Conservation (phyloP, 92 coral and sea anemone genomes). For the Nematostella vectensis region DNA sequence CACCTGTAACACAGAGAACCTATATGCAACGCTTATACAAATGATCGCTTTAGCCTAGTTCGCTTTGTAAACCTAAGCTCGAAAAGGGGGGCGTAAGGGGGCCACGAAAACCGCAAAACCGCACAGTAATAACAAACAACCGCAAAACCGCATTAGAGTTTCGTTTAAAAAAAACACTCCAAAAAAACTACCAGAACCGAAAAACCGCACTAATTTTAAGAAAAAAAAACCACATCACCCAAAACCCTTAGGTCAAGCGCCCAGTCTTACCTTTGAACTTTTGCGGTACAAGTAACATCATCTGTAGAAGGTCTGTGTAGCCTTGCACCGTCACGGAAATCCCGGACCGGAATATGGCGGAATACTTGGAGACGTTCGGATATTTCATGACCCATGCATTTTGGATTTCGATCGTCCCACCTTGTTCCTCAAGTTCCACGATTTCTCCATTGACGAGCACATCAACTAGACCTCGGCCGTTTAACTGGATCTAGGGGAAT, state of each 20-base stretch:
- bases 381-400: conserved; percentile 43
- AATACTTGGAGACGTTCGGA: conserved; percentile 41
- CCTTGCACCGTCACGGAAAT: conserved; percentile 58
- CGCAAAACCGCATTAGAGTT: no score
- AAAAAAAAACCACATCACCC: no score
- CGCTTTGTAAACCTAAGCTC: no score
- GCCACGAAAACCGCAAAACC: no score
- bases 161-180: background rate
- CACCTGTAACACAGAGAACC: conserved; percentile 41
- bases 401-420: conserved; percentile 38
- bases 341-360: conserved; percentile 52
- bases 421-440: conserved; percentile 46
- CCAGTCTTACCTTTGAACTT: conserved; percentile 32
- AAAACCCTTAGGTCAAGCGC: no score
- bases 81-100: no score
- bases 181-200: no score
- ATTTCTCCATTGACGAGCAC: conserved; percentile 55
- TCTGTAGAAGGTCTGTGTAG: conserved; percentile 37
- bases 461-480: conserved; percentile 44
- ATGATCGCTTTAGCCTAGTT: no score
- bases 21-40: no score
- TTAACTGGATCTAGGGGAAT: conserved; percentile 72
- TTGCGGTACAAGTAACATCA: conserved; percentile 40
- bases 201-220: no score
- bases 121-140: no score